A percentile compares a stretch with the other conserved stretches of the same genome.
Evolutionary conservation across 2,113 vertebrate genomes (phyloP).

Genomic region (Apaloderma vittatum): DNA sequence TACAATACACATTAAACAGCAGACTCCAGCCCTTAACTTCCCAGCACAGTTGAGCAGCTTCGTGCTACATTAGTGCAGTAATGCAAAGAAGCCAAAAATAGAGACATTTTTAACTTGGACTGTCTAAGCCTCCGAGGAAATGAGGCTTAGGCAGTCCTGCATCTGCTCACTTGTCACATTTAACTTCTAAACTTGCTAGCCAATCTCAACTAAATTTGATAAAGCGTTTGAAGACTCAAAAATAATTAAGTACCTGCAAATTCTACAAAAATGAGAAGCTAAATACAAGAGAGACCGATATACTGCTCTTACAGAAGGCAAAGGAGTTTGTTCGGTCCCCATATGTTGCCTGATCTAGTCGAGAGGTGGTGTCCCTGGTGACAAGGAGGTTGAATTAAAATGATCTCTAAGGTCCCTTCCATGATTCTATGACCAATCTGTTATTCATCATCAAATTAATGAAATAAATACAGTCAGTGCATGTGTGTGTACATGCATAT

Average conservation of each 20-base stretch:
- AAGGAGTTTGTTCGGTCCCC: no score
- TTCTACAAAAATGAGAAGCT: not conserved
- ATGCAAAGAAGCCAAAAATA: conserved; percentile 36
- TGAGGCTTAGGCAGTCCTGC: conserved; percentile 43
- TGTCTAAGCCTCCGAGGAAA: conserved; percentile 27
- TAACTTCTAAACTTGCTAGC: not conserved
- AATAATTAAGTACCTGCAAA: not conserved
- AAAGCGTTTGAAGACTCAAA: not conserved
- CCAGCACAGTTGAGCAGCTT: conserved; percentile 41
- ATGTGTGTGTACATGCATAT: not conserved
- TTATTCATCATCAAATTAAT: not conserved
- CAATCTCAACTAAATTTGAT: conserved; percentile 24
- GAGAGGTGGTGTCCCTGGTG: no score
- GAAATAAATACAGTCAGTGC: not conserved
- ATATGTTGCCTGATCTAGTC: no score
- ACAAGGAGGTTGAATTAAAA: no score
- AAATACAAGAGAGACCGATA: not conserved
- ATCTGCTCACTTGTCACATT: conserved; percentile 62
- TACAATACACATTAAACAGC: not conserved
- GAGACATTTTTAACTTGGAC: conserved; percentile 51
- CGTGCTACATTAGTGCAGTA: conserved; percentile 50
- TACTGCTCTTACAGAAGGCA: not conserved
- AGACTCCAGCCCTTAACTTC: conserved; percentile 1
- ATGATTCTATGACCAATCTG: not conserved
- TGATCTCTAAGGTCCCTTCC: no score